A percentile compares a stretch with the other conserved stretches of the same genome.
phyloP scores from a whole-genome alignment of 2,113 vertebrate species.

The Podiceps cristatus region DNA sequence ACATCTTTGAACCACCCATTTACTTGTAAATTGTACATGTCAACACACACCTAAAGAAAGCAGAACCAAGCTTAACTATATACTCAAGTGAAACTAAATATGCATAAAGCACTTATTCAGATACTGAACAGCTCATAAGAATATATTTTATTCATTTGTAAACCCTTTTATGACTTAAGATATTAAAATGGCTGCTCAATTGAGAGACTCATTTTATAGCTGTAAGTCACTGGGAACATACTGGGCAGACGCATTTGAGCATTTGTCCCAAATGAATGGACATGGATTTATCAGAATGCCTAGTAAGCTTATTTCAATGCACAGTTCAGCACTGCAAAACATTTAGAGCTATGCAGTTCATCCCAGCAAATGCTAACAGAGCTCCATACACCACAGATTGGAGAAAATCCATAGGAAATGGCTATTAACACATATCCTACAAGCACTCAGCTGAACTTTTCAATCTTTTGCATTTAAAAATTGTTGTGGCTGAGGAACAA shows the following conservation, averaged over 20 bases:
- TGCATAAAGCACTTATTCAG: neutral
- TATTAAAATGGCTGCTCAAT: neutral
- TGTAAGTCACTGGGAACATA: neutral
- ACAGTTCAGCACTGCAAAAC: neutral
- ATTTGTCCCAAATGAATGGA: conserved; percentile 5
- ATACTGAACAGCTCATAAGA: neutral
- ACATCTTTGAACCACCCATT: neutral
- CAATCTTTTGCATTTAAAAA: neutral
- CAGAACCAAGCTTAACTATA: neutral
- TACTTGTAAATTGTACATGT: neutral
- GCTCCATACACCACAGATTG: neutral
- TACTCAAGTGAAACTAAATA: neutral
- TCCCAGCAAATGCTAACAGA: neutral
- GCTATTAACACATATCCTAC: neutral
- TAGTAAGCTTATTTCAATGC: neutral
- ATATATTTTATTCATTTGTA: neutral
- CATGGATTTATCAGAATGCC: conserved; percentile 2
- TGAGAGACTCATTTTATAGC: neutral
- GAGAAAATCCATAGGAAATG: neutral
- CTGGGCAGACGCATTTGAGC: neutral
- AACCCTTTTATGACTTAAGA: neutral
- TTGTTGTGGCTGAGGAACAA: neutral
- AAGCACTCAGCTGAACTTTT: neutral
- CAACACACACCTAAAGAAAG: neutral
- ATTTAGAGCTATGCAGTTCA: neutral